phyloP scores from a whole-genome alignment of 1,140 invertebrate species.

The Tetramorium parvispinum region DNA sequence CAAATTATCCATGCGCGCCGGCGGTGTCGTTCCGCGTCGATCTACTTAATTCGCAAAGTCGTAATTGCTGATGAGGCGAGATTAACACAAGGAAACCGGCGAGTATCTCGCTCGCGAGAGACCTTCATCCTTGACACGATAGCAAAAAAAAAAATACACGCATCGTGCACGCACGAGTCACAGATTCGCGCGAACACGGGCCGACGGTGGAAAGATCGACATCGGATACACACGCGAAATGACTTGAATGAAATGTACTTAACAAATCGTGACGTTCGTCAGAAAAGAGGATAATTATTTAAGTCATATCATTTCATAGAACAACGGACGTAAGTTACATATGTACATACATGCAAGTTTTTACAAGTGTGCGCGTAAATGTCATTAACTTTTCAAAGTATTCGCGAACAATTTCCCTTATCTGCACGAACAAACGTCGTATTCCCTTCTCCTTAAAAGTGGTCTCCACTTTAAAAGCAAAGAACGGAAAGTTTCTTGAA shows the following conservation, averaged over 20 bases:
- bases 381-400: background rate
- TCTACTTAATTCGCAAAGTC: conserved; percentile 1
- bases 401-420: conserved; percentile 14
- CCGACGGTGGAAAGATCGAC: background rate
- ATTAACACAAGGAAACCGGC: background rate
- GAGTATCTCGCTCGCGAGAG: conserved; percentile 9
- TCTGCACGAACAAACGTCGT: background rate
- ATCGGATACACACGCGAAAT: background rate
- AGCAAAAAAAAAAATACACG: background rate
- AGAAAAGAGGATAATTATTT: background rate
- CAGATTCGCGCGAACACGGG: background rate
- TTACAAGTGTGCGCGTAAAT: background rate
- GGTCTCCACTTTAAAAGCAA: background rate
- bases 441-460: background rate
- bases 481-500: conserved; percentile 12
- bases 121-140: conserved; percentile 19
- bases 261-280: background rate
- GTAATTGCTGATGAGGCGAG: background rate
- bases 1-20: background rate
- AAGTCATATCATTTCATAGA: background rate
- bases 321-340: background rate
- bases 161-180: background rate
- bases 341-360: background rate
- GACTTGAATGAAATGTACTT: background rate
- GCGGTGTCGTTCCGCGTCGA: background rate